Percentiles rank a stretch among this genome's conserved stretches.
Evolutionary conservation across 2,113 vertebrate genomes (phyloP).

Genomic region (Halcyon malimbica): DNA sequence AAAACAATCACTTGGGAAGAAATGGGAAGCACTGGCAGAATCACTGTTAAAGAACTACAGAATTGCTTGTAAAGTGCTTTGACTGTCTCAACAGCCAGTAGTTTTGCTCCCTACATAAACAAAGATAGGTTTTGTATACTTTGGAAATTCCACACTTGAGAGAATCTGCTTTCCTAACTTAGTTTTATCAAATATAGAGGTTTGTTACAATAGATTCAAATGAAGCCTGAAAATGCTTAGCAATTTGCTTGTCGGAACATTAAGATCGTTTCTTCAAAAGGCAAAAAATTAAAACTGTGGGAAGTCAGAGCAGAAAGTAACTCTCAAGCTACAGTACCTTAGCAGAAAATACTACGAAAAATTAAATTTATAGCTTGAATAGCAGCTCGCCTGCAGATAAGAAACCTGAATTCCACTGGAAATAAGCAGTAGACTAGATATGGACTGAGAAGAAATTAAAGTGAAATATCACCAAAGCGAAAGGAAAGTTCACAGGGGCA

Average conservation of each 20-base stretch:
- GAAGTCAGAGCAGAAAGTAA: not conserved
- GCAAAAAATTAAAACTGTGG: not conserved
- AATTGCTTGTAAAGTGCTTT: not conserved
- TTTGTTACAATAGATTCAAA: not conserved
- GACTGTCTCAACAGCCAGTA: not conserved
- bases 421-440: not conserved
- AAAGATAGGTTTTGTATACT: not conserved
- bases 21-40: not conserved
- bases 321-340: not conserved
- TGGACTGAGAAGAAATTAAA: not conserved
- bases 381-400: not conserved
- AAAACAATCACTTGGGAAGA: not conserved
- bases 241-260: constrained; percentile 20
- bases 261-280: not conserved
- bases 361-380: not conserved
- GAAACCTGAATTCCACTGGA: not conserved
- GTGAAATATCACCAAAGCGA: not conserved
- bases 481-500: not conserved
- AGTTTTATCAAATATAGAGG: constrained; percentile 2
- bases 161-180: not conserved
- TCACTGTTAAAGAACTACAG: not conserved
- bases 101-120: not conserved
- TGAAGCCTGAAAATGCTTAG: not conserved
- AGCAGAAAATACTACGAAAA: not conserved
- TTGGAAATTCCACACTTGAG: not conserved